Evolutionary conservation across 2,888 invertebrate species (phyloP).

Genomic region (Herminia tarsipennalis): DNA sequence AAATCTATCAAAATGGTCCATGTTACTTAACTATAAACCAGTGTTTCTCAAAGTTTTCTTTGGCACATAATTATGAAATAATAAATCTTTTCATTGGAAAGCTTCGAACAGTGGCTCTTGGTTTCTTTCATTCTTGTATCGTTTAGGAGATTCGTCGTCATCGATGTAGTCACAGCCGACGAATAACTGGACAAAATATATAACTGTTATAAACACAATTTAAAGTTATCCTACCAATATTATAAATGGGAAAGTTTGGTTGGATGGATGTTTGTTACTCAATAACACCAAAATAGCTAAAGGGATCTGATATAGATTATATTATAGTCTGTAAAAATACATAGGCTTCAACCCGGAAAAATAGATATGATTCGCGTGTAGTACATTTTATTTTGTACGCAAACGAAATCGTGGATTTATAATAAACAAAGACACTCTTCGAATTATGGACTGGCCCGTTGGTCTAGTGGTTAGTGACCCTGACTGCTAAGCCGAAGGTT

Average conservation of each 20-base stretch:
- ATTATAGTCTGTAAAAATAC: too few species aligned
- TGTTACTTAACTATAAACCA: slow-evolving; percentile 34
- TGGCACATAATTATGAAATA: slow-evolving; percentile 38
- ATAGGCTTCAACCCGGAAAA: too few species aligned
- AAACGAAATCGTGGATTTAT: too few species aligned
- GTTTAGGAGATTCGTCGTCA: slow-evolving; percentile 62
- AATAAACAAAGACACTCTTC: too few species aligned
- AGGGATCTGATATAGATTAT: too few species aligned
- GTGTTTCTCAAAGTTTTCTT: slow-evolving; percentile 31
- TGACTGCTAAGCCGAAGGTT: too few species aligned
- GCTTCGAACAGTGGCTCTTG: slow-evolving; percentile 66
- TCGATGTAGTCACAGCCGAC: slow-evolving; percentile 69
- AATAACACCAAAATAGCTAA: too few species aligned
- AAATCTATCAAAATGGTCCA: slow-evolving; percentile 45
- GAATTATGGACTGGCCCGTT: too few species aligned
- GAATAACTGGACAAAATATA: slow-evolving; percentile 57
- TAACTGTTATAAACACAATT: neutral
- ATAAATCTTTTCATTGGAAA: slow-evolving; percentile 57
- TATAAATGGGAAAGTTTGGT: neutral
- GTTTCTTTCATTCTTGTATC: slow-evolving; percentile 63
- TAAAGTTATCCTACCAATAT: neutral
- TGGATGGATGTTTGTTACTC: too few species aligned
- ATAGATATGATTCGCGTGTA: too few species aligned
- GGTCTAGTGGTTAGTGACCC: too few species aligned
- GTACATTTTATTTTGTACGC: too few species aligned